phyloP scores from a whole-genome alignment of 2,797 vertebrate genomes.

The Tauraco hartlaubi region DNA sequence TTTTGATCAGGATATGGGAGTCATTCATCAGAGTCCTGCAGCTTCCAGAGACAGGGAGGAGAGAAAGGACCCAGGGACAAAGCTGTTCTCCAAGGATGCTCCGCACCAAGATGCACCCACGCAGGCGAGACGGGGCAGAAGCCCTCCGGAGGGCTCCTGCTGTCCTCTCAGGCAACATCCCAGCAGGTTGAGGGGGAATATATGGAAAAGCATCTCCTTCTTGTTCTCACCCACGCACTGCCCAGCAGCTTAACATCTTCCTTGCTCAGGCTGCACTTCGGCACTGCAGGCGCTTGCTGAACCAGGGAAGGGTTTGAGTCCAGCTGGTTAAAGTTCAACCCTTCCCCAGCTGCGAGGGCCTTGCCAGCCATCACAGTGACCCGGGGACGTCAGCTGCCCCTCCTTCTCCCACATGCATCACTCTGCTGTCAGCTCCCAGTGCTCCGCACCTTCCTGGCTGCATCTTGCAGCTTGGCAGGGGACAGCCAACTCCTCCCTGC shows the following conservation, averaged over 20 bases:
- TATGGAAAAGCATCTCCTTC: background rate
- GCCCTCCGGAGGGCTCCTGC: background rate
- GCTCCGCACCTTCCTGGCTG: background rate
- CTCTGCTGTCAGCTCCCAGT: background rate
- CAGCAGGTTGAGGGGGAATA: background rate
- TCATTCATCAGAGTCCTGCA: constrained; percentile 90
- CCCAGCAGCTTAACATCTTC: background rate
- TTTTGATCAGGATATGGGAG: constrained; percentile 82
- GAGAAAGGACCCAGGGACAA: constrained; percentile 65
- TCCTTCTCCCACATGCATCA: constrained; percentile 42
- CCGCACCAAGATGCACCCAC: background rate
- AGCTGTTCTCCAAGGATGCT: constrained; percentile 60
- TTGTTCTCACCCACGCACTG: background rate
- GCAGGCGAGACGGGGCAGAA: background rate
- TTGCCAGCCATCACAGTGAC: background rate
- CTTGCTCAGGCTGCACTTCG: background rate
- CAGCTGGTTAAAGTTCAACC: constrained; percentile 81
- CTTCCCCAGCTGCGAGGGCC: constrained; percentile 42
- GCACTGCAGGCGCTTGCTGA: background rate
- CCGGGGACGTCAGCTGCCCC: background rate
- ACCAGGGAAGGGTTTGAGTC: background rate
- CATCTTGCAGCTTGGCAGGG: background rate
- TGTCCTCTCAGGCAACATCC: background rate
- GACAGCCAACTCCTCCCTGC: background rate
- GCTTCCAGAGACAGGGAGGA: constrained; percentile 82